phyloP scores from a whole-genome alignment of 2,888 invertebrate species.

The Agrilus biguttatus region DNA sequence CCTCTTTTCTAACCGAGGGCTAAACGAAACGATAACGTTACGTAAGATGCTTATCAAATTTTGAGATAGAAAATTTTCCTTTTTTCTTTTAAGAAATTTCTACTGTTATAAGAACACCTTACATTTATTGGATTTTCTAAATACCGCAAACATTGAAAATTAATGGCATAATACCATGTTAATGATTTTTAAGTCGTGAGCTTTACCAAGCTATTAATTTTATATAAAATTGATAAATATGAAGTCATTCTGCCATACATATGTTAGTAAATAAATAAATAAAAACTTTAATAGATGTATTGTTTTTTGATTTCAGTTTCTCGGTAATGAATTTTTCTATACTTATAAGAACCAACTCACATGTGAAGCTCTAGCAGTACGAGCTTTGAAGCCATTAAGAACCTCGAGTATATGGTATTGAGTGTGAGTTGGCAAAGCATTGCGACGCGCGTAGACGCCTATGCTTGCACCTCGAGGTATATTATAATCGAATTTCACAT shows the following conservation, averaged over 20 bases:
- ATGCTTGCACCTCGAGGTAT: slow-evolving; percentile 84
- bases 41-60: not conserved
- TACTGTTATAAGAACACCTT: too few relatives aligned
- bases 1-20: slow-evolving; percentile 80
- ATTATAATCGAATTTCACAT: slow-evolving; percentile 88
- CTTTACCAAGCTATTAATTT: too few relatives aligned
- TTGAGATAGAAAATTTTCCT: too few relatives aligned
- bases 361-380: slow-evolving; percentile 72
- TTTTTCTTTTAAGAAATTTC: not conserved
- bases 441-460: slow-evolving; percentile 87
- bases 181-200: too few relatives aligned
- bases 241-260: too few relatives aligned
- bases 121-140: too few relatives aligned
- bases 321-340: not conserved
- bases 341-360: slow-evolving; percentile 41
- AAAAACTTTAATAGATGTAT: too few relatives aligned
- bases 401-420: slow-evolving; percentile 94
- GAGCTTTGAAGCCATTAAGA: slow-evolving; percentile 75
- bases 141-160: too few relatives aligned
- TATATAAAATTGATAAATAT: too few relatives aligned
- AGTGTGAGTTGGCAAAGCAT: slow-evolving; percentile 89
- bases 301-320: too few relatives aligned
- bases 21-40: slow-evolving; percentile 20
- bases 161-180: too few relatives aligned
- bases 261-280: too few relatives aligned